phyloP scores from a whole-genome alignment of 2,113 vertebrate genomes.

The Toxostoma redivivum region DNA sequence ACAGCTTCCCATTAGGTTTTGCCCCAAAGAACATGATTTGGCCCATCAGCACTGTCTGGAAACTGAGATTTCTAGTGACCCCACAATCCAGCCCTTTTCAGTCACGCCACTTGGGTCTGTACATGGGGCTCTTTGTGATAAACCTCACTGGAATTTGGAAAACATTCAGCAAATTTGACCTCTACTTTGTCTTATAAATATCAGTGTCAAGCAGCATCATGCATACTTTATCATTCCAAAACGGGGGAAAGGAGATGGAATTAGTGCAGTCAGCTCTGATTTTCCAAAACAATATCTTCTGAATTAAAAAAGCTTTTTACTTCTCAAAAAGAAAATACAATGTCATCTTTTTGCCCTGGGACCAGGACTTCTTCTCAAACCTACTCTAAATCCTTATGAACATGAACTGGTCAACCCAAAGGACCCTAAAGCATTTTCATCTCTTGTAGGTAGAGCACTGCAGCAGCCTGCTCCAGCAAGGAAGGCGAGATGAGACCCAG shows the following conservation, averaged over 20 bases:
- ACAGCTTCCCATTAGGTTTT: slow-evolving; percentile 1
- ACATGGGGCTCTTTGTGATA: slow-evolving; percentile 58
- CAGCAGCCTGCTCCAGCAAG: not conserved
- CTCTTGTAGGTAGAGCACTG: not conserved
- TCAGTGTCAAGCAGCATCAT: slow-evolving; percentile 47
- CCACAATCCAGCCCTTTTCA: slow-evolving; percentile 37
- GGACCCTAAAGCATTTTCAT: not conserved
- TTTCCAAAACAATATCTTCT: slow-evolving; percentile 38
- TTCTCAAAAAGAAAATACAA: not conserved
- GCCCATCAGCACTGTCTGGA: not conserved
- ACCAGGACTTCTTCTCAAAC: not conserved
- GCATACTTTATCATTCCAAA: slow-evolving; percentile 32
- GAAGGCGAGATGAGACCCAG: not conserved
- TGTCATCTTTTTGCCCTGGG: not conserved
- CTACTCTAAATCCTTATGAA: not conserved
- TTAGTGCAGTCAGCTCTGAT: slow-evolving; percentile 24
- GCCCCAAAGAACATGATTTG: not conserved
- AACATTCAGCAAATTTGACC: slow-evolving; percentile 60
- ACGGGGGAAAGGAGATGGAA: slow-evolving; percentile 23
- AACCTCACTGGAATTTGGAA: slow-evolving; percentile 65
- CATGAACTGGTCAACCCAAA: not conserved
- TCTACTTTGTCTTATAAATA: slow-evolving; percentile 66
- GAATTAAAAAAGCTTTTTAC: slow-evolving; percentile 13
- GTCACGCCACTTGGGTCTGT: slow-evolving; percentile 4
- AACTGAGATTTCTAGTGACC: slow-evolving; percentile 15